These are phyloP conservation scores for Stomatorhinus walkeri DNA, from an alignment of 2,797 vertebrate genomes.

Conservation along the genomic window DNA sequence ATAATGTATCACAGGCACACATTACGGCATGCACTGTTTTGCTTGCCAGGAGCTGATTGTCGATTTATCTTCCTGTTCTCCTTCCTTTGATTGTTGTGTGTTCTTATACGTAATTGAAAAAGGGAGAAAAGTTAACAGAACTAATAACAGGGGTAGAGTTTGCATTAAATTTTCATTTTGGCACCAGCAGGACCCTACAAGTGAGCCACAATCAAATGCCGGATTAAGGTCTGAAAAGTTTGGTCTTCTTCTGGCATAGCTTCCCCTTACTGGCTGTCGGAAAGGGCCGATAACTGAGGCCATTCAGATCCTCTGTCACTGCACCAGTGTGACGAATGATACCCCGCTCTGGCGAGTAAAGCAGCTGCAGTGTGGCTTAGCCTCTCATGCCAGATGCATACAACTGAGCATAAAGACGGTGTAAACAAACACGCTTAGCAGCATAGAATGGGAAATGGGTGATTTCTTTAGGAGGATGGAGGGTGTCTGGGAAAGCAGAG, in stretches of 20 bases:
- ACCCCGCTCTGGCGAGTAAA: background rate
- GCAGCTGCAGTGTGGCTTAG: background rate
- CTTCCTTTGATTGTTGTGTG: slow-evolving; percentile 1
- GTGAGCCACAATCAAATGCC: background rate
- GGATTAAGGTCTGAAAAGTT: background rate
- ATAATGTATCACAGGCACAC: background rate
- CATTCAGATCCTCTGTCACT: background rate
- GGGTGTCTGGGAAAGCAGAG: background rate
- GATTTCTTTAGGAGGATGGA: background rate
- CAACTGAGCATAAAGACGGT: background rate
- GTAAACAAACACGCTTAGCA: background rate
- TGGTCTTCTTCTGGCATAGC: background rate
- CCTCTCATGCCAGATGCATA: background rate
- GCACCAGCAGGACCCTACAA: background rate
- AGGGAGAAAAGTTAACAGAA: background rate
- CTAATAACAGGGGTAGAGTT: background rate
- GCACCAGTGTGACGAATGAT: background rate
- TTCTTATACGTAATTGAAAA: slow-evolving; percentile 8
- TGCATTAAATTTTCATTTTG: background rate
- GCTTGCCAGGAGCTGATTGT: background rate
- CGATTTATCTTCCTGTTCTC: background rate
- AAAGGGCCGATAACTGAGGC: background rate
- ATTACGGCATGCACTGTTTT: background rate
- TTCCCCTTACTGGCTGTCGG: background rate
- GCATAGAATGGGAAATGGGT: background rate